These are phyloP conservation scores for Drosophila leonis DNA, from an alignment of 2,888 invertebrate genomes.

Conservation along the genomic window DNA sequence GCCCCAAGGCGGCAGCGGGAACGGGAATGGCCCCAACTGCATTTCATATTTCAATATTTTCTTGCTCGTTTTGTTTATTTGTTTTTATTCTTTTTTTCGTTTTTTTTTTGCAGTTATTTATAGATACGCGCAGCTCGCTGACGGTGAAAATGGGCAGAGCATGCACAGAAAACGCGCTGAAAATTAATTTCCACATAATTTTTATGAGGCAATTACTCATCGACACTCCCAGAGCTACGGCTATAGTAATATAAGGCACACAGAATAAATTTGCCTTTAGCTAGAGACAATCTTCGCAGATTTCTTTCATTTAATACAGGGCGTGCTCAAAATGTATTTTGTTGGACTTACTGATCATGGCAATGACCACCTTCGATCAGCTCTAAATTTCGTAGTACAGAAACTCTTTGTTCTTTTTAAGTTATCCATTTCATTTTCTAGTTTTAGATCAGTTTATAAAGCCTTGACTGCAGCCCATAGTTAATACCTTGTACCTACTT, in stretches of 20 bases:
- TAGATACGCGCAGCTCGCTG: slow-evolving; percentile 35
- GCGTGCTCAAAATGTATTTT: background rate
- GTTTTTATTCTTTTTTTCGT: slow-evolving; percentile 16
- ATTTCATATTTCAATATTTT: slow-evolving; percentile 78
- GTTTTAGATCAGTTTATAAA: too few species aligned
- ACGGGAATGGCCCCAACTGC: slow-evolving; percentile 53
- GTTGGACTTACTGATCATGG: background rate
- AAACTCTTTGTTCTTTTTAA: too few species aligned
- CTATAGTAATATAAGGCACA: background rate
- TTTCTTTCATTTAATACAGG: background rate
- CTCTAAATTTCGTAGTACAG: background rate
- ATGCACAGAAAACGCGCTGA: slow-evolving; percentile 61
- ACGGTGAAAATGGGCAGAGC: slow-evolving; percentile 33
- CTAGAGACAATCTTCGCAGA: background rate
- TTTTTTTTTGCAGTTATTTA: slow-evolving; percentile 48
- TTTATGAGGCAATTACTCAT: slow-evolving; percentile 82
- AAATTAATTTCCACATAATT: slow-evolving; percentile 81
- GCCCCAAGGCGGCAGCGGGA: slow-evolving; percentile 43
- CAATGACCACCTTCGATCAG: background rate
- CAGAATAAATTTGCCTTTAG: background rate
- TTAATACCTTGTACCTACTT: too few species aligned
- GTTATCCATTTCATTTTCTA: too few species aligned
- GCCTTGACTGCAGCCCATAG: too few species aligned
- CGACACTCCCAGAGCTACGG: slow-evolving; percentile 51
- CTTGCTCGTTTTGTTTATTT: slow-evolving; percentile 54